Evolutionary conservation across 1,140 invertebrate genomes (phyloP).

Genomic region (Paraescarpia echinospica): DNA sequence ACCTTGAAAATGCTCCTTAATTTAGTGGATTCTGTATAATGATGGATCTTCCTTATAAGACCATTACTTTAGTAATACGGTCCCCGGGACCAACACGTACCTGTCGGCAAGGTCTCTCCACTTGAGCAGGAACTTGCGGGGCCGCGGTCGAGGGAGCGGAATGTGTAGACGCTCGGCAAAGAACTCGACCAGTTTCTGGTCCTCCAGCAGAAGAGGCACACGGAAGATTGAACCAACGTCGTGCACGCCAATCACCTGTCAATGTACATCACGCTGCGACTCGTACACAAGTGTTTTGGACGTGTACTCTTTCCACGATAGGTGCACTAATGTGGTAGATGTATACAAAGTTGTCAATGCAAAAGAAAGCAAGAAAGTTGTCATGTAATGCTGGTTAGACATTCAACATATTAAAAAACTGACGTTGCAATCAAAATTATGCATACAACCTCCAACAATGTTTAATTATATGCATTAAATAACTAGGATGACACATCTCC

Average conservation of each 20-base stretch:
- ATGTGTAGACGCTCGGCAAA: slow-evolving; percentile 81
- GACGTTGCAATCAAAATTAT: no score
- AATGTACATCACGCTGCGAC: background rate
- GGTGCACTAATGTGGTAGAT: no score
- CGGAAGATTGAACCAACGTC: slow-evolving; percentile 93
- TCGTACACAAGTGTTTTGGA: background rate
- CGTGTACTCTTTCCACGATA: no score
- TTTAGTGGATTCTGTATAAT: no score
- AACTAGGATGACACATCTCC: no score
- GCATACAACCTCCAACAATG: no score
- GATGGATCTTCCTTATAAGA: no score
- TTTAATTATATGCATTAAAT: no score
- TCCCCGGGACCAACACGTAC: slow-evolving; percentile 61
- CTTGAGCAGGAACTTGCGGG: slow-evolving; percentile 78
- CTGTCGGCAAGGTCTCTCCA: slow-evolving; percentile 87
- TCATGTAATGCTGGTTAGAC: background rate
- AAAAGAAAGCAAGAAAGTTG: background rate
- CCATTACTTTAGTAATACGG: slow-evolving; percentile 98
- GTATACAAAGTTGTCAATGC: no score
- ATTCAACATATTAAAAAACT: background rate
- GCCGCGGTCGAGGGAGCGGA: slow-evolving; percentile 62
- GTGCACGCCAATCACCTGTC: slow-evolving; percentile 89
- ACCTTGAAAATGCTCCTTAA: no score
- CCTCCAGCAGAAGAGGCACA: slow-evolving; percentile 90
- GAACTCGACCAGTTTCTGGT: slow-evolving; percentile 85